Conservation (phyloP, 2,797 vertebrate species). For the Tenualosa ilisha region DNA sequence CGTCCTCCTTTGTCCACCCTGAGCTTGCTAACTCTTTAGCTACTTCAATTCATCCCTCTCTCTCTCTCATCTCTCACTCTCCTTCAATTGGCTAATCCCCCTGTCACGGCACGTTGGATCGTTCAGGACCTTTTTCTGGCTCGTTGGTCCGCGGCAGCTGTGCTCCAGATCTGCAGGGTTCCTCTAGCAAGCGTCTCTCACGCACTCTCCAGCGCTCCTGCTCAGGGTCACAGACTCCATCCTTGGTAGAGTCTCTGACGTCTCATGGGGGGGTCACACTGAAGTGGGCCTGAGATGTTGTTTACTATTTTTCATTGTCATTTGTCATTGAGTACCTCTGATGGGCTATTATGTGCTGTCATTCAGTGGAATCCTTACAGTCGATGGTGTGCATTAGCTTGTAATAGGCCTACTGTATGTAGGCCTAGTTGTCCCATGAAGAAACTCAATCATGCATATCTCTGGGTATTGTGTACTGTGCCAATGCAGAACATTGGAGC, state of each 20-base stretch:
- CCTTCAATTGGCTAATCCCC: neutral
- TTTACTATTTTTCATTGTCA: neutral
- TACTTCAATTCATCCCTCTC: neutral
- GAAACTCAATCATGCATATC: neutral
- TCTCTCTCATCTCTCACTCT: neutral
- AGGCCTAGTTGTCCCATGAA: neutral
- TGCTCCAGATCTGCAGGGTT: neutral
- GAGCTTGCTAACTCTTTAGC: neutral
- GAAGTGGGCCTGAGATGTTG: neutral
- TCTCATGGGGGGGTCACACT: neutral
- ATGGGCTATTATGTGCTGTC: neutral
- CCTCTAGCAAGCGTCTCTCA: neutral
- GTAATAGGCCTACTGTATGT: neutral
- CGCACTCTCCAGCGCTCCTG: neutral
- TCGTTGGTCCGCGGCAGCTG: neutral
- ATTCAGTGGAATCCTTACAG: neutral
- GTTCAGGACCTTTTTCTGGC: constrained; percentile 6
- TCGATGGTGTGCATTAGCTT: neutral
- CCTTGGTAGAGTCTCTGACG: neutral
- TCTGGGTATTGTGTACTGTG: neutral
- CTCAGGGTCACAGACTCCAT: neutral
- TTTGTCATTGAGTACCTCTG: neutral
- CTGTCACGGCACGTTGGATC: neutral
- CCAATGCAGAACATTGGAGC: neutral
- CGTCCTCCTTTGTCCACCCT: neutral